Base-by-base conservation (phyloP, 2,113 vertebrate genomes). In the Myotis lucifugus region DNA sequence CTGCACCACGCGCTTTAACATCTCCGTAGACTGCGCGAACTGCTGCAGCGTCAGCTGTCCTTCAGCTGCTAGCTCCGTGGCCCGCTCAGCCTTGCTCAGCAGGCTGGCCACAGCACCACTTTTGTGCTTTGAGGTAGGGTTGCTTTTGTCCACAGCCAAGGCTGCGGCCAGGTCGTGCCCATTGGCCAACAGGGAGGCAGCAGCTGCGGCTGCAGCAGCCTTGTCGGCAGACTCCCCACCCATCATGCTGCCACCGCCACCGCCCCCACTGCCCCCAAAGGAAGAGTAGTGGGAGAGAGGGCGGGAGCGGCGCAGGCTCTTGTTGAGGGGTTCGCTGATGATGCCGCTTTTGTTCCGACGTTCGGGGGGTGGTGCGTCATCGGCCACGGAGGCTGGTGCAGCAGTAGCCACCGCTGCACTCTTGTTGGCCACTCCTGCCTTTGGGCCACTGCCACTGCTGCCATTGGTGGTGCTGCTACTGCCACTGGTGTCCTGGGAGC, bases 41-140 rank as follows among this genome's bases (percentile, higher is more conserved):
- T 99, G 99, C 98, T 99, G 99, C 98, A 99, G 98, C 97, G 99
- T 99, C 92, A 98, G 99, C 98, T 99, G 99, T 99, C 99, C 99
- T 98, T 99, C 99, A 92, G 99, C 98, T 97, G 99, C 99, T 98
- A 99, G 97, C 99, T 99, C 98, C 59, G 99, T 98, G 98, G 99
- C 99, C 96, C 99, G 98, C 98, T 99, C 99, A 78, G 99, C 98
- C 99, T 99, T 99, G 98, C 99, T 99, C 96, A 99, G 98, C 98
- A 98, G 98, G 96, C 98, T 98, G 96, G 98, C 98, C 98, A 98
- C 98, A 95, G 97, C 97, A 96, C 97, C 90, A 92, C 94, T 98
- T 98, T 99, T 99, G 98, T 99, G 99, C 95, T 99, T 98, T 98
- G 98, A 98, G 98, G 99, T 98, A 99, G 98, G 98, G 98, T 99